Conservation (phyloP, 2,113 vertebrate species). For the Phasianus colchicus region DNA sequence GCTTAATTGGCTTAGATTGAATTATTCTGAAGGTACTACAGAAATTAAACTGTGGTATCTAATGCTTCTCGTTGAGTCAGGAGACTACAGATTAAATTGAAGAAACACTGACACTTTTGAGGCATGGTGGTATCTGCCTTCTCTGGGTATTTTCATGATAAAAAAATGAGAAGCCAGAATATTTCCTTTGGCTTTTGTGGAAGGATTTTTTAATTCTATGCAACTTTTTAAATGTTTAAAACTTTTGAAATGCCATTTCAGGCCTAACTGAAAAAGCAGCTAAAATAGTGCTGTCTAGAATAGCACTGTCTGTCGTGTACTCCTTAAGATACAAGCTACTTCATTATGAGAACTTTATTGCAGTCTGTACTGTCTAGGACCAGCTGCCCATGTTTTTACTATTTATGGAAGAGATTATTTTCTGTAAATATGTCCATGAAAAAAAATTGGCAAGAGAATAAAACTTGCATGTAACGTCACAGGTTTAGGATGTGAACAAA, state of each 20-base stretch:
- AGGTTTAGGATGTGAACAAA: constrained; percentile 44
- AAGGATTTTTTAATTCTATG: background rate
- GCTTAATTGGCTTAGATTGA: background rate
- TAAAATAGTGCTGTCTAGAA: background rate
- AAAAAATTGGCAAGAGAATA: constrained; percentile 57
- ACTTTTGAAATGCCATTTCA: background rate
- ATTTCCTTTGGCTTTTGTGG: background rate
- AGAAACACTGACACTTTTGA: background rate
- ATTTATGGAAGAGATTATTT: constrained; percentile 67
- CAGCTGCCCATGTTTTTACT: constrained; percentile 48
- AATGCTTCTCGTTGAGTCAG: background rate
- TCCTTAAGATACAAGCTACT: background rate
- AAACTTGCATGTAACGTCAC: constrained; percentile 40
- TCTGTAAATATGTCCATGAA: constrained; percentile 57
- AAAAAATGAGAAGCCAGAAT: background rate
- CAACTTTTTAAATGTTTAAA: background rate
- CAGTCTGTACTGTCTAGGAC: background rate
- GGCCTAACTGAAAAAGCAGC: background rate
- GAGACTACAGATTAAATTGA: background rate
- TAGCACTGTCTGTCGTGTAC: background rate
- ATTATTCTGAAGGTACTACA: background rate
- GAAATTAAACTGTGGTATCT: fast-evolving
- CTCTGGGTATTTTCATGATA: background rate
- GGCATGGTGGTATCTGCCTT: background rate
- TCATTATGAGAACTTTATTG: constrained; percentile 2